Percentiles rank a stretch among this genome's conserved stretches.
These are phyloP conservation scores for Zosterops lateralis DNA, from an alignment of 2,113 vertebrate genomes.

Conservation along the genomic window DNA sequence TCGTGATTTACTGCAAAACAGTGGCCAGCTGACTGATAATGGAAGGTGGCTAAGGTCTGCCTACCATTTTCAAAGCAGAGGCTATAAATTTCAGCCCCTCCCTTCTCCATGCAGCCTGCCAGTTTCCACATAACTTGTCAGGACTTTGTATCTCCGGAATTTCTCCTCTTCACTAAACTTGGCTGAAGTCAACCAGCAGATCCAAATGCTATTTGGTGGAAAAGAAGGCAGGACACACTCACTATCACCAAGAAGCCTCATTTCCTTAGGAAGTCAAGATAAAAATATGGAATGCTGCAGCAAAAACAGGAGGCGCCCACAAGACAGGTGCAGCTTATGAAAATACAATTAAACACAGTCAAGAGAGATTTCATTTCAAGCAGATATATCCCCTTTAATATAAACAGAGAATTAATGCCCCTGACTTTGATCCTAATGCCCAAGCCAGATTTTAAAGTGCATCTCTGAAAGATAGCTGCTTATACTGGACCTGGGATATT, in stretches of 20 bases:
- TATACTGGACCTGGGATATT: neutral
- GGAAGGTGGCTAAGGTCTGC: neutral
- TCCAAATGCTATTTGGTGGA: neutral
- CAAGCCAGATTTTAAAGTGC: neutral
- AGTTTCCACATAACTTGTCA: neutral
- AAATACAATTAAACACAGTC: constrained; percentile 28
- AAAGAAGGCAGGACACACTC: neutral
- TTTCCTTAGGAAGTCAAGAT: constrained; percentile 58
- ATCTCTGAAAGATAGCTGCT: neutral
- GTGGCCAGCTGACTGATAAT: neutral
- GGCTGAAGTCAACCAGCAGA: neutral
- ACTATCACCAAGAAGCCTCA: neutral
- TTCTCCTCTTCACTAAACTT: constrained; percentile 6
- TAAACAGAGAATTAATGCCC: constrained; percentile 36
- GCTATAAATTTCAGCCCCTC: neutral
- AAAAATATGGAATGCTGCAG: constrained; percentile 1
- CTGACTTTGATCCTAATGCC: constrained; percentile 3
- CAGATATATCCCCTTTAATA: constrained; percentile 23
- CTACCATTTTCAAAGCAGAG: neutral
- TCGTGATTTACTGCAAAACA: constrained; percentile 1
- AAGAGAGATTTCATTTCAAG: constrained; percentile 27
- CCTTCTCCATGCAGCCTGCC: neutral
- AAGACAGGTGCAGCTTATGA: constrained; percentile 36
- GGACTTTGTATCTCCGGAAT: constrained; percentile 6
- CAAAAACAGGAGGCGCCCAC: constrained; percentile 24